phyloP scores from a whole-genome alignment of 2,113 vertebrate genomes.

The Vulpes ferrilata region DNA sequence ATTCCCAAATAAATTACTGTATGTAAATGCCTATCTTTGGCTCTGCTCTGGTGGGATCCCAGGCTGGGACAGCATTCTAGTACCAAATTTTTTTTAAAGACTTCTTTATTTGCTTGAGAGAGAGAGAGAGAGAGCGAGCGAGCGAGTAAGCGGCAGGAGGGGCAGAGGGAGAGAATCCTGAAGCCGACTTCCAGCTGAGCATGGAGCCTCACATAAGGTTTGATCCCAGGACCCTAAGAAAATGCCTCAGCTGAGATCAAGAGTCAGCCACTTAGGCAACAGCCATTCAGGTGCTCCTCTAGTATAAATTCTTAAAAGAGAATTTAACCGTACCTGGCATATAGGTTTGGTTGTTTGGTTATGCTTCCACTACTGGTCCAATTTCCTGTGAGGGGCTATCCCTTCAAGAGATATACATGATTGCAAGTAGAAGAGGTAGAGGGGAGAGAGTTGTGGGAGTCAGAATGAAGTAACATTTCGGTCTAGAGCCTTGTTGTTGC shows the following conservation, averaged over 20 bases:
- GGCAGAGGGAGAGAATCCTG: not conserved
- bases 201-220: not conserved
- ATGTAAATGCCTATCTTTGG: not conserved
- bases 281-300: not conserved
- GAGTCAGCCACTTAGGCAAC: not conserved
- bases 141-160: not conserved
- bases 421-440: not conserved
- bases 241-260: not conserved
- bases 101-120: not conserved
- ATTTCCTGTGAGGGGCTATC: not conserved
- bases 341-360: slow-evolving; percentile 30
- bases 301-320: not conserved
- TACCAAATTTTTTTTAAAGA: not conserved
- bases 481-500: not conserved
- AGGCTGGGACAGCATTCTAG: not conserved
- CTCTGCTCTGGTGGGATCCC: not conserved
- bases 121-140: not conserved
- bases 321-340: not conserved
- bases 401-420: not conserved
- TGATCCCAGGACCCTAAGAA: not conserved
- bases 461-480: not conserved
- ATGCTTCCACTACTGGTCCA: not conserved
- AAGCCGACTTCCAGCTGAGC: not conserved
- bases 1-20: not conserved
- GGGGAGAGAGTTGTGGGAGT: not conserved